phyloP scores from a whole-genome alignment of 2,113 vertebrate genomes.

The Plectropomus leopardus region DNA sequence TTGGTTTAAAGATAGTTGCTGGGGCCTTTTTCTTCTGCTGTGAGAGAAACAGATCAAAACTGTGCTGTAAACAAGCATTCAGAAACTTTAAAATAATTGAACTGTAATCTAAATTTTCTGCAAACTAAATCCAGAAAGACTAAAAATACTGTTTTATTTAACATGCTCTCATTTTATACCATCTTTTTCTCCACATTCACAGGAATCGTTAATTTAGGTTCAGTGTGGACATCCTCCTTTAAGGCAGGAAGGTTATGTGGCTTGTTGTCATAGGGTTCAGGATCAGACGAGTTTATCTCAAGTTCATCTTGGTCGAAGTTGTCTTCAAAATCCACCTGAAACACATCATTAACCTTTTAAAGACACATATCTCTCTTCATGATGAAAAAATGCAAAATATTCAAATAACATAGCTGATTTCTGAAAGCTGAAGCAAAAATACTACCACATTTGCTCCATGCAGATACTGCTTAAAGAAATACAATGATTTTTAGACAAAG shows the following conservation, averaged over 20 bases:
- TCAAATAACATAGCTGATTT: not conserved
- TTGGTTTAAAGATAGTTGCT: constrained; percentile 33
- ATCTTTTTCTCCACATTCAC: not conserved
- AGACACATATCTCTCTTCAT: not conserved
- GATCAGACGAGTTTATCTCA: constrained; percentile 22
- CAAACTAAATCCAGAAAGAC: not conserved
- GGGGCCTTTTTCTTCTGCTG: not conserved
- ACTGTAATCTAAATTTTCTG: not conserved
- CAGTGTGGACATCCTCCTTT: not conserved
- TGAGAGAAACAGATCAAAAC: not conserved
- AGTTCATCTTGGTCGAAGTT: constrained; percentile 29
- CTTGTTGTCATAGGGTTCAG: not conserved
- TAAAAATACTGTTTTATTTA: not conserved
- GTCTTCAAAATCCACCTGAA: constrained; percentile 74
- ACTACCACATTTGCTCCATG: not conserved
- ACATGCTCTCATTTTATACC: not conserved
- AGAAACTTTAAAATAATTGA: no score
- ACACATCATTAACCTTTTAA: not conserved
- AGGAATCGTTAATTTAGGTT: not conserved
- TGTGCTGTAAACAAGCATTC: not conserved
- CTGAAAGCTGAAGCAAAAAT: not conserved
- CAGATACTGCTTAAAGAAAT: not conserved
- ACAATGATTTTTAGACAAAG: not conserved
- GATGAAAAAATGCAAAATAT: not conserved
- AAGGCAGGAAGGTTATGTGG: not conserved